Evolutionary conservation across 1,140 invertebrate genomes (phyloP).

Genomic region (Drosophila watanabei): DNA sequence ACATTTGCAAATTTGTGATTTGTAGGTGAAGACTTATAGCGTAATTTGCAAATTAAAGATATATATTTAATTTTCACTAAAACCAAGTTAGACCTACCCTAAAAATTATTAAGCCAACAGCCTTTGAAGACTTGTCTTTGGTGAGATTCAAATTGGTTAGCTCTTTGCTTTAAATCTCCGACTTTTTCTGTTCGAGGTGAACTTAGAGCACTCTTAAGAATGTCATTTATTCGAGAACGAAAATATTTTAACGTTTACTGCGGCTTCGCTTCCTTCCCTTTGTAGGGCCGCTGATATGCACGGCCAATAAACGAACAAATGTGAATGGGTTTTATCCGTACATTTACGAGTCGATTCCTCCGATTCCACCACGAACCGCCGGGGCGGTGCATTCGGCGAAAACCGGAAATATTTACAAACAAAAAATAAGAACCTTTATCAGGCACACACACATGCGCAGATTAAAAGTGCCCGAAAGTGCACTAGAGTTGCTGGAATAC

Average conservation of each 20-base stretch:
- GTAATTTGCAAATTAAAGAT: background rate
- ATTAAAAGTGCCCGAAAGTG: constrained; percentile 51
- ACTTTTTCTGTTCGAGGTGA: background rate
- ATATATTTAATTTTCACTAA: background rate
- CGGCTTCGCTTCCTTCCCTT: constrained; percentile 25
- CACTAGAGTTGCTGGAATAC: constrained; percentile 41
- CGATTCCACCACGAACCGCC: background rate
- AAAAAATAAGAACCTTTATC: constrained; percentile 15
- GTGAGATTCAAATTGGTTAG: background rate
- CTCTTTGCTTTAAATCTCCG: background rate
- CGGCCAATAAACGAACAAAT: constrained; percentile 41
- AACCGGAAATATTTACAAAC: constrained; percentile 28
- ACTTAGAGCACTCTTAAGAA: too few relatives aligned
- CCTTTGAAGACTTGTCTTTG: background rate
- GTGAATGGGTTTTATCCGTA: constrained; percentile 24
- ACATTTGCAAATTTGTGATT: background rate
- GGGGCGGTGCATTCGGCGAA: constrained; percentile 22
- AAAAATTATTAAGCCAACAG: background rate
- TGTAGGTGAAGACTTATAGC: background rate
- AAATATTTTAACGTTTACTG: constrained; percentile 41
- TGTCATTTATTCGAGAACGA: constrained; percentile 9
- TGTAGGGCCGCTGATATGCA: constrained; percentile 34
- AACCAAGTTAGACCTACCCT: background rate
- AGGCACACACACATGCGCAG: constrained; percentile 13
- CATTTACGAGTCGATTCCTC: constrained; percentile 4